phyloP scores from a whole-genome alignment of 2,113 vertebrate genomes.

The Daphoenositta chrysoptera region DNA sequence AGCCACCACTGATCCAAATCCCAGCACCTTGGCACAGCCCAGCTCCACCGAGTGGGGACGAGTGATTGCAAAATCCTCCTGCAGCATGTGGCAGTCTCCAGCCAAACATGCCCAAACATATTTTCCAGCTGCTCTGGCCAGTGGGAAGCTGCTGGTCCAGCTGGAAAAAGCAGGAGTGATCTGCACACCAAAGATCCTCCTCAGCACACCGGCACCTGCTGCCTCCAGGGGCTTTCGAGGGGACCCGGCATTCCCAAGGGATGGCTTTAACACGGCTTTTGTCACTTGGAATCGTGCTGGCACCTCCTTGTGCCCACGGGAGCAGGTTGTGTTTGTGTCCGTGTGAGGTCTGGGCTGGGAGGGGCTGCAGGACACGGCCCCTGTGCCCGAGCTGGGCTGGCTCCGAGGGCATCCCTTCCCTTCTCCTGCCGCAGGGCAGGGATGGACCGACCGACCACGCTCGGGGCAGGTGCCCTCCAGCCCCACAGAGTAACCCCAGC shows the following conservation, averaged over 20 bases:
- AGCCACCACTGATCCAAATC: neutral
- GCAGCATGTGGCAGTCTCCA: neutral
- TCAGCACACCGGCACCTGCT: neutral
- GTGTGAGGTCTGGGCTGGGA: rapidly evolving
- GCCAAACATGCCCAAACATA: constrained; percentile 8
- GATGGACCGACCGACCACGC: neutral
- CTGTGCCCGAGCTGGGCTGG: rapidly evolving
- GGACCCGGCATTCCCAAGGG: neutral
- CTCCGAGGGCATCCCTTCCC: neutral
- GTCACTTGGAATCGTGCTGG: neutral
- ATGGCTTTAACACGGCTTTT: rapidly evolving
- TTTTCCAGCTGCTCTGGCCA: neutral
- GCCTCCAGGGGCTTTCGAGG: neutral
- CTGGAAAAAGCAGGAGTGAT: neutral
- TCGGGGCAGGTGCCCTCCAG: neutral
- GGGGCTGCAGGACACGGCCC: neutral
- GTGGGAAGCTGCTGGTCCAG: neutral
- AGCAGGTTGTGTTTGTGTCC: rapidly evolving
- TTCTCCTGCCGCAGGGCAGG: neutral
- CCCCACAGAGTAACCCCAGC: rapidly evolving
- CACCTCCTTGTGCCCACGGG: neutral
- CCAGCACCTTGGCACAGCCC: neutral
- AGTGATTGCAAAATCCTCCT: neutral
- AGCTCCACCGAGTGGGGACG: rapidly evolving
- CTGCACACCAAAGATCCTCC: neutral